Conservation (phyloP, 2,888 invertebrate genomes). For the Thera obeliscata region DNA sequence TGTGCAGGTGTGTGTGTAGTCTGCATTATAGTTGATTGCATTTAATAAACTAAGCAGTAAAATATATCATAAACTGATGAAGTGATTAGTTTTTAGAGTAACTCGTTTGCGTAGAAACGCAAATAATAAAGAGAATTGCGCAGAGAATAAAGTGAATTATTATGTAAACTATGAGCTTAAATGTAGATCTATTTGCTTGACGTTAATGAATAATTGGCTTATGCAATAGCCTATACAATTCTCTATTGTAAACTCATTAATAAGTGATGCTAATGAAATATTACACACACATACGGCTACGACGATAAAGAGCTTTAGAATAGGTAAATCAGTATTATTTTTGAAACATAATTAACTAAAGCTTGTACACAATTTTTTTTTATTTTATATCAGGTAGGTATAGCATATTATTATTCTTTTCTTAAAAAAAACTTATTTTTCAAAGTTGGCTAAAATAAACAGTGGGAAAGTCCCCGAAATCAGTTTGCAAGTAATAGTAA, state of each 20-base stretch:
- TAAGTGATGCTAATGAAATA: conserved; percentile 10
- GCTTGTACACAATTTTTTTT: too few relatives aligned
- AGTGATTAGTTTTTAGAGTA: conserved; percentile 27
- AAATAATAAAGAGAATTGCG: too few relatives aligned
- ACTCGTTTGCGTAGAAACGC: conserved; percentile 16
- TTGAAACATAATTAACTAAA: too few relatives aligned
- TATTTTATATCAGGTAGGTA: too few relatives aligned
- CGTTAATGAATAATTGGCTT: conserved; percentile 7
- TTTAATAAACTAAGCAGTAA: conserved; percentile 41
- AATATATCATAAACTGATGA: conserved; percentile 28
- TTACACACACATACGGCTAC: neutral
- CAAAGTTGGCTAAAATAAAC: conserved; percentile 40
- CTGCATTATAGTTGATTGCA: conserved; percentile 55
- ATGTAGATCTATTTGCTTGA: conserved; percentile 2
- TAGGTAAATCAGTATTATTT: too few relatives aligned
- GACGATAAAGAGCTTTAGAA: neutral
- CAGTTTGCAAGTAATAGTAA: conserved; percentile 69
- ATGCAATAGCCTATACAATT: conserved; percentile 4
- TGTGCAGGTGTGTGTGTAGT: conserved; percentile 31
- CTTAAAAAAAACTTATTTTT: neutral
- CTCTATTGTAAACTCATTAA: conserved; percentile 8
- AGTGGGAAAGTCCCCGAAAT: conserved; percentile 40
- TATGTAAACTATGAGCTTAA: conserved; percentile 1
- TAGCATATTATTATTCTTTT: too few relatives aligned
- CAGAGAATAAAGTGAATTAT: too few relatives aligned